Conservation (phyloP, 2,888 invertebrate genomes). For the Oasisia sp. region DNA sequence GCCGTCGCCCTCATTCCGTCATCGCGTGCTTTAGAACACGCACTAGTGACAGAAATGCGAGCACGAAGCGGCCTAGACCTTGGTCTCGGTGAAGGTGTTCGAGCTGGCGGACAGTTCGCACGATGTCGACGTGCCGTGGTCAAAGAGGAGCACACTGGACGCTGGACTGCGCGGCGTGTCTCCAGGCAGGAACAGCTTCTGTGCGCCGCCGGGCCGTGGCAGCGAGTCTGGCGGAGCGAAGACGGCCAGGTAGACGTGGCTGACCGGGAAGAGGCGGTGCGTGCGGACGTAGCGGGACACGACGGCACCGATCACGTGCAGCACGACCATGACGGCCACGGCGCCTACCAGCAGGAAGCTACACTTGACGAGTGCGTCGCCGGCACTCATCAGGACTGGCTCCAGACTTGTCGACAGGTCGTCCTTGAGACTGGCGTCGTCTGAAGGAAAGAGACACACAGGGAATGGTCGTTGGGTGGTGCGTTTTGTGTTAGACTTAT, state of each 20-base stretch:
- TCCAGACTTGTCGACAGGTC: background rate
- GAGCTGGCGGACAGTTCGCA: background rate
- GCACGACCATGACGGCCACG: background rate
- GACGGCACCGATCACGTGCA: background rate
- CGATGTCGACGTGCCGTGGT: background rate
- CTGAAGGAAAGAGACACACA: background rate
- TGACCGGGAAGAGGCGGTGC: background rate
- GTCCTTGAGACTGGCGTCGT: background rate
- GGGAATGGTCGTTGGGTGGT: too few species aligned
- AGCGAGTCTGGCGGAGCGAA: background rate
- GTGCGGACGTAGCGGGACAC: background rate
- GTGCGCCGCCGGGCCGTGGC: background rate
- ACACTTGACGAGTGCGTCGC: background rate
- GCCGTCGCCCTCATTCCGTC: too few species aligned
- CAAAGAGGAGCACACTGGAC: background rate
- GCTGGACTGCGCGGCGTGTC: background rate
- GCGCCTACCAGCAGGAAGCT: background rate
- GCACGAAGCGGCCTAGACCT: background rate
- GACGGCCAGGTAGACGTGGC: background rate
- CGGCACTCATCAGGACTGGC: background rate
- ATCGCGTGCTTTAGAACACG: background rate
- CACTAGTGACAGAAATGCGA: background rate
- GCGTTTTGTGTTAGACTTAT: background rate
- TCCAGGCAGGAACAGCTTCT: background rate
- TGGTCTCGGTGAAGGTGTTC: background rate